Conservation (phyloP, 2,888 invertebrate genomes). For the Gymnoscelis rufifasciata region DNA sequence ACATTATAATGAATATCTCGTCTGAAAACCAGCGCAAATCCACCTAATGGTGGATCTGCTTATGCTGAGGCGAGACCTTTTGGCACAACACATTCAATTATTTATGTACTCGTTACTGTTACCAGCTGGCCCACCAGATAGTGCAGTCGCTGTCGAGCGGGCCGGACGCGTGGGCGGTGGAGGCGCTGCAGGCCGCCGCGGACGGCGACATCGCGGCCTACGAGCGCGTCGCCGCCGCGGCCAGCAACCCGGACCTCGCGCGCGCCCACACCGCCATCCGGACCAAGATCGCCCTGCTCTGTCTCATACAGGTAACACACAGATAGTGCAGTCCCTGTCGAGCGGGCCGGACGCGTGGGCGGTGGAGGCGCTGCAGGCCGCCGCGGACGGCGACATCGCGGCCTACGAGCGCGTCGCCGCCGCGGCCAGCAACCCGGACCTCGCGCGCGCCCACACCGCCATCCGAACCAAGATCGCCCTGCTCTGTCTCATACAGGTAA, state of each 20-base stretch:
- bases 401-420: constrained; percentile 78
- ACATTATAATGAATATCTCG: too few relatives aligned
- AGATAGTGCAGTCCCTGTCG: constrained; percentile 91
- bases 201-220: constrained; percentile 87
- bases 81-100: too few relatives aligned
- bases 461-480: constrained; percentile 96
- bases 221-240: constrained; percentile 77
- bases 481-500: constrained; percentile 80
- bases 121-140: constrained; percentile 94
- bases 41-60: too few relatives aligned
- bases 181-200: constrained; percentile 92
- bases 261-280: constrained; percentile 89
- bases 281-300: constrained; percentile 96
- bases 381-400: constrained; percentile 90
- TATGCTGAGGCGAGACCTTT: too few relatives aligned
- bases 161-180: constrained; percentile 91
- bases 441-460: constrained; percentile 88
- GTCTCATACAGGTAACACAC: constrained; percentile 76
- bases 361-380: constrained; percentile 89
- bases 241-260: constrained; percentile 89
- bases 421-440: constrained; percentile 88
- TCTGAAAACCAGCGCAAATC: too few relatives aligned
- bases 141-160: constrained; percentile 90
- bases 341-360: constrained; percentile 92
- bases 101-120: too few relatives aligned